These are phyloP conservation scores for Crenichthys baileyi DNA, from an alignment of 2,797 vertebrate genomes.

Conservation along the genomic window DNA sequence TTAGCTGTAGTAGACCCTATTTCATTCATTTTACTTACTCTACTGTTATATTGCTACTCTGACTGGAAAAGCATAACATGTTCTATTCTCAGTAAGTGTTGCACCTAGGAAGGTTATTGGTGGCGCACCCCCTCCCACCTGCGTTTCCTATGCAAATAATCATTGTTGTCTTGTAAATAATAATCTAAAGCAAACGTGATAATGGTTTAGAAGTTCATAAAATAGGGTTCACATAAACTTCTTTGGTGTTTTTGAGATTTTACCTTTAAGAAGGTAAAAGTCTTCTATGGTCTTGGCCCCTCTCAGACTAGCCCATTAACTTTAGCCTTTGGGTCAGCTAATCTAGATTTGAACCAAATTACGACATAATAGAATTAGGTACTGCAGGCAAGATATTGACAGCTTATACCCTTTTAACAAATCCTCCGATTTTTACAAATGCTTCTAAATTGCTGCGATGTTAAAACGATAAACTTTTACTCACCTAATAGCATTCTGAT, in stretches of 20 bases:
- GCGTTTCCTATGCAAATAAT: background rate
- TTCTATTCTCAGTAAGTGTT: background rate
- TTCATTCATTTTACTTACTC: background rate
- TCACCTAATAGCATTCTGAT: background rate
- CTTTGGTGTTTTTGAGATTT: background rate
- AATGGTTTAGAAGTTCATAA: background rate
- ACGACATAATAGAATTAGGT: background rate
- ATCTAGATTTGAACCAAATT: background rate
- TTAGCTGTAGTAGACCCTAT: background rate
- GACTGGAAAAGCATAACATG: background rate
- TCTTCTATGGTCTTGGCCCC: background rate
- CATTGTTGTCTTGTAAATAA: background rate
- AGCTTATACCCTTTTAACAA: background rate
- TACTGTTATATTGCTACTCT: no score
- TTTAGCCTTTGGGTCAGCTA: background rate
- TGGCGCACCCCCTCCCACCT: background rate
- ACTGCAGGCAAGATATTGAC: background rate
- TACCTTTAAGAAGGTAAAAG: background rate
- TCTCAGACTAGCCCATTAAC: background rate
- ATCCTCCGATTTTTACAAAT: background rate
- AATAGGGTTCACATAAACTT: background rate
- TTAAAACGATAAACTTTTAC: background rate
- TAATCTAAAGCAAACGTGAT: background rate
- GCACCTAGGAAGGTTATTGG: background rate
- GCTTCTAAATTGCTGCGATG: background rate